Percentiles rank a stretch among this genome's conserved stretches.
These are phyloP conservation scores for Hypotaenidia okinawae DNA, from an alignment of 2,797 vertebrate species.

Conservation along the genomic window DNA sequence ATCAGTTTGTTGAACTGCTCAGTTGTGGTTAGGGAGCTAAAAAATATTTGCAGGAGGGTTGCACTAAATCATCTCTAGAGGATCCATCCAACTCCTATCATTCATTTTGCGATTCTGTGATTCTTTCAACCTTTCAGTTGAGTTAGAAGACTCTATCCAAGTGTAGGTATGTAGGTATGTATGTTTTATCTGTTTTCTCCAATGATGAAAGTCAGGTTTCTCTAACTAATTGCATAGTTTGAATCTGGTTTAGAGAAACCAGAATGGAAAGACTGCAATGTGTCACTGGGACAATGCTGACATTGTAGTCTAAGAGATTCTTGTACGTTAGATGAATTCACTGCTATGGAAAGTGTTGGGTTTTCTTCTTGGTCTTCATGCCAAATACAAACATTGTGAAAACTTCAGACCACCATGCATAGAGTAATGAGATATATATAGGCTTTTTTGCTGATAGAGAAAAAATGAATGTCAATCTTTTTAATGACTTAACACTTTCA, in stretches of 20 bases:
- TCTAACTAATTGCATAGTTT: background rate
- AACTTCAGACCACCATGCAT: background rate
- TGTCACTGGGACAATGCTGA: background rate
- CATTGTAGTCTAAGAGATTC: background rate
- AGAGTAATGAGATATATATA: background rate
- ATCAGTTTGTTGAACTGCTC: background rate
- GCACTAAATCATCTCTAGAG: too few species aligned
- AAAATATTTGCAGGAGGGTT: too few species aligned
- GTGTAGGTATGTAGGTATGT: background rate
- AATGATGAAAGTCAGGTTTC: background rate
- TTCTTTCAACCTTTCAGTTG: background rate
- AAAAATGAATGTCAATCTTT: background rate
- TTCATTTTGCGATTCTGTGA: too few species aligned
- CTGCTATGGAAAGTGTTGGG: background rate
- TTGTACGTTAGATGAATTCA: background rate
- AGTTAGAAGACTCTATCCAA: background rate
- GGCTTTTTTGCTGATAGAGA: background rate
- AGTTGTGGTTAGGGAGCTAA: background rate
- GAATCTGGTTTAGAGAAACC: background rate
- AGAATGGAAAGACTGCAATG: background rate
- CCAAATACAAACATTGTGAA: background rate
- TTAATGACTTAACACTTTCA: background rate
- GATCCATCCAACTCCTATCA: too few species aligned
- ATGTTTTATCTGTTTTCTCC: background rate
- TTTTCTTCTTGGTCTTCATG: background rate